Conservation (phyloP, 2,888 invertebrate genomes). For the Laothoe populi region DNA sequence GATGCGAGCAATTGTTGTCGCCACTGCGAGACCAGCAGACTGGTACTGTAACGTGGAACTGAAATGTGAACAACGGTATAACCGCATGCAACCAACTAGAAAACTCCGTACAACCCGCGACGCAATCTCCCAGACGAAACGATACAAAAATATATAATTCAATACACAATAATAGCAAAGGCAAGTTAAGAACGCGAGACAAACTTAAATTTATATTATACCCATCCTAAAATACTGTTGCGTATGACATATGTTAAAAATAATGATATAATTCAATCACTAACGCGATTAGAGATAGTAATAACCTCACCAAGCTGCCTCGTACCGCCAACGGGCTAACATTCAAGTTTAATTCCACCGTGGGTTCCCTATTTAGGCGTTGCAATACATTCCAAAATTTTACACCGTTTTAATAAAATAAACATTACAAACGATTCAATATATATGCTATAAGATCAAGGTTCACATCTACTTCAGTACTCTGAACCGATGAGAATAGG, state of each 20-base stretch:
- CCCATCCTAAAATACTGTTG: constrained; percentile 78
- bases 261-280: constrained; percentile 81
- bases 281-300: constrained; percentile 62
- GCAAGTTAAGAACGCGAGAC: constrained; percentile 24
- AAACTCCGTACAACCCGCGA: constrained; percentile 10
- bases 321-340: constrained; percentile 47
- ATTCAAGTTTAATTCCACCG: constrained; percentile 31
- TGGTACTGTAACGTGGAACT: constrained; percentile 8
- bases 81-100: constrained; percentile 14
- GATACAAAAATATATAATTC: constrained; percentile 35
- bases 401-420: constrained; percentile 3
- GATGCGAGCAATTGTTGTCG: constrained; percentile 16
- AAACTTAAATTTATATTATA: constrained; percentile 79
- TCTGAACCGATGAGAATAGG: constrained; percentile 8
- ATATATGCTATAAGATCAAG: constrained; percentile 17
- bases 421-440: constrained; percentile 11
- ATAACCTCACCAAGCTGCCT: constrained; percentile 46
- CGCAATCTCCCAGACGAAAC: constrained; percentile 24
- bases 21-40: constrained; percentile 25
- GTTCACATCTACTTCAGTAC: constrained; percentile 4
- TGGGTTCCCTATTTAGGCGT: constrained; percentile 30
- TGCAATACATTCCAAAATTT: constrained; percentile 3
- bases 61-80: constrained; percentile 4
- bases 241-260: constrained; percentile 80
- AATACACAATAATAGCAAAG: constrained; percentile 25